These are phyloP conservation scores for Aulostomus chinensis DNA, from an alignment of 2,797 vertebrate species.

Conservation along the genomic window DNA sequence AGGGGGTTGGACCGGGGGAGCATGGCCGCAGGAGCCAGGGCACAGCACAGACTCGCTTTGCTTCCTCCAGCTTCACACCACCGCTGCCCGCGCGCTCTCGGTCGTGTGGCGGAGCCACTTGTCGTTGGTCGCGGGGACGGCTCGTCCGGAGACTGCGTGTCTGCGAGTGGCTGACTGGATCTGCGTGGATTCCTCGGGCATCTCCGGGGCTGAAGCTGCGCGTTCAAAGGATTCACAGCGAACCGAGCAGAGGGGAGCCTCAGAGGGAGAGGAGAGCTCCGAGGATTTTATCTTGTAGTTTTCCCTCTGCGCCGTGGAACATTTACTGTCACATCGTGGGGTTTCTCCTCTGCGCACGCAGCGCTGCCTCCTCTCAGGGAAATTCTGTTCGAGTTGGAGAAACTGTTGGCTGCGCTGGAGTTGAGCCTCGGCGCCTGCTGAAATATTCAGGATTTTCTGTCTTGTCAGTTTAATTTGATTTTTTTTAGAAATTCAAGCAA, in stretches of 20 bases:
- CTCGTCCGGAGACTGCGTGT: slow-evolving; percentile 20
- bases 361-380: slow-evolving; percentile 12
- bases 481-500: neutral
- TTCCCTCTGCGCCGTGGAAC: neutral
- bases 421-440: neutral
- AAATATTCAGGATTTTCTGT: slow-evolving; percentile 7
- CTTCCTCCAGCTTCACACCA: slow-evolving; percentile 17
- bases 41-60: slow-evolving; percentile 30
- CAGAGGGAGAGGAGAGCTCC: too few relatives aligned
- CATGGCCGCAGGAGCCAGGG: slow-evolving; percentile 63
- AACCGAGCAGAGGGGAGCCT: neutral
- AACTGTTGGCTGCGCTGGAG: slow-evolving; percentile 32
- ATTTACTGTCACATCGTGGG: neutral
- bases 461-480: neutral
- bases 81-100: slow-evolving; percentile 42
- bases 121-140: slow-evolving; percentile 16
- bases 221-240: slow-evolving; percentile 13
- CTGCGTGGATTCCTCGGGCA: slow-evolving; percentile 2
- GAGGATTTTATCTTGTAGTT: neutral
- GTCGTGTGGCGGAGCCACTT: slow-evolving; percentile 47
- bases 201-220: slow-evolving; percentile 24
- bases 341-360: neutral
- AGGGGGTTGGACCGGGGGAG: slow-evolving; percentile 51
- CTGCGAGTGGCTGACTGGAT: slow-evolving; percentile 62
- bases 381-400: slow-evolving; percentile 31